Conservation (phyloP, 35 echinoderm and acorn worm genomes). For the Chiridota heheva region DNA sequence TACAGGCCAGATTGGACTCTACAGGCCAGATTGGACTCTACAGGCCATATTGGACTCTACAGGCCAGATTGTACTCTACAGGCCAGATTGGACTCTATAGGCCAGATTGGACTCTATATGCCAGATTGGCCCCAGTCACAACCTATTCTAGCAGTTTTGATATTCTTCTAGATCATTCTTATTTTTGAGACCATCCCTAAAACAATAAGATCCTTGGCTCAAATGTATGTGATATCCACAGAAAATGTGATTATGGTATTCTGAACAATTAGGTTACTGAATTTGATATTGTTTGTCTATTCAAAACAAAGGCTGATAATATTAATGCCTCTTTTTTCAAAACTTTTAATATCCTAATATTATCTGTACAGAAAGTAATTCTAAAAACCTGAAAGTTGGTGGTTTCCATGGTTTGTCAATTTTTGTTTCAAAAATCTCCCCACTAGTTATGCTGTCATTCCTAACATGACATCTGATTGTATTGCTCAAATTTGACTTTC, state of each 20-base stretch:
- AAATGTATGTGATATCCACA: constrained; percentile 1
- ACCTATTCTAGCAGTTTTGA: background rate
- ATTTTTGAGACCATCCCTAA: background rate
- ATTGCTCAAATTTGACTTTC: constrained; percentile 12
- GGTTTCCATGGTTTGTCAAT: no score
- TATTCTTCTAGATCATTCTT: background rate
- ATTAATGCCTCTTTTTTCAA: constrained; percentile 12
- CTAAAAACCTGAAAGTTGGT: background rate
- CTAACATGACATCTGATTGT: constrained; percentile 7
- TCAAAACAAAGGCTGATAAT: constrained; percentile 34
- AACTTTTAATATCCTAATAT: background rate
- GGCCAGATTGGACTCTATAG: no score
- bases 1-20: no score
- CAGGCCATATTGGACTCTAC: no score
- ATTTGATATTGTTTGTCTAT: constrained; percentile 33
- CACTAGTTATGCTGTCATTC: background rate
- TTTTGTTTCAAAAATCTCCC: background rate
- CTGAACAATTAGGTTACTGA: constrained; percentile 2
- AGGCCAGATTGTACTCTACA: no score
- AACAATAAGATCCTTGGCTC: constrained; percentile 2
- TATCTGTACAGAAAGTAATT: background rate
- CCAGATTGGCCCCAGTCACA: background rate
- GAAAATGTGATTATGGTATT: constrained; percentile 32
- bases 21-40: no score
- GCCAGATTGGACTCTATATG: background rate